Conservation (phyloP, 2,113 vertebrate genomes). For the Salvelinus sp. region DNA sequence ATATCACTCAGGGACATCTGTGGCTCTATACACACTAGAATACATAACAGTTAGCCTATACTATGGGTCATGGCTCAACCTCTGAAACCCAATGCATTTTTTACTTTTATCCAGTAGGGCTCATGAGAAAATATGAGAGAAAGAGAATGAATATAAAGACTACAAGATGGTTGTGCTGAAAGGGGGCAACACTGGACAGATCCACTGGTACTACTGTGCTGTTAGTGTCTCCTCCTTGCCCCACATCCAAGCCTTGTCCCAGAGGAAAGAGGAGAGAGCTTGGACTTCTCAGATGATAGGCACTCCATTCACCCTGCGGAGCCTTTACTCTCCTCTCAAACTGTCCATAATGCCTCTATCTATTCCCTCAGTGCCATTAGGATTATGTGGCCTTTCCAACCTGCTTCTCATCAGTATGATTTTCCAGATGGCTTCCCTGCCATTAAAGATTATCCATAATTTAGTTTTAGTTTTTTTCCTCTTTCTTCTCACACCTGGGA, state of each 20-base stretch:
- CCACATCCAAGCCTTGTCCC: conserved; percentile 42
- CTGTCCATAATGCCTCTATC: conserved; percentile 52
- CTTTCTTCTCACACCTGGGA: background rate
- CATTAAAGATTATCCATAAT: background rate
- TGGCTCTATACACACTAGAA: too few relatives aligned
- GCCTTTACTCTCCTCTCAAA: conserved; percentile 44
- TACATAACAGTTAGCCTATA: too few relatives aligned
- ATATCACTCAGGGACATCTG: background rate
- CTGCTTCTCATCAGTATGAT: conserved; percentile 8
- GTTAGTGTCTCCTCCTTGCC: background rate
- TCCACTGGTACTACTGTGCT: too few relatives aligned
- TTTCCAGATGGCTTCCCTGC: background rate
- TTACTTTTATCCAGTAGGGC: too few relatives aligned
- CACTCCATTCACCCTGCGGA: conserved; percentile 23
- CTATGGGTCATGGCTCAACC: too few relatives aligned
- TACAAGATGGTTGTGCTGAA: too few relatives aligned
- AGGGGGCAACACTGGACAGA: too few relatives aligned
- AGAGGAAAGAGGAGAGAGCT: conserved; percentile 40
- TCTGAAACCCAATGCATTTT: background rate
- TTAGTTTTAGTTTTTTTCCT: background rate
- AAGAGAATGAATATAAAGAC: too few relatives aligned
- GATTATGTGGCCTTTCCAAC: conserved; percentile 40
- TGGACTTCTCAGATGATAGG: conserved; percentile 48
- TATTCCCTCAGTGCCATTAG: conserved; percentile 46
- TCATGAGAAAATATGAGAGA: too few relatives aligned